Evolutionary conservation across 2,113 vertebrate genomes (phyloP), one percentile per base, ranked within the genome.

Genomic region (Sebastes schlegelii): DNA sequence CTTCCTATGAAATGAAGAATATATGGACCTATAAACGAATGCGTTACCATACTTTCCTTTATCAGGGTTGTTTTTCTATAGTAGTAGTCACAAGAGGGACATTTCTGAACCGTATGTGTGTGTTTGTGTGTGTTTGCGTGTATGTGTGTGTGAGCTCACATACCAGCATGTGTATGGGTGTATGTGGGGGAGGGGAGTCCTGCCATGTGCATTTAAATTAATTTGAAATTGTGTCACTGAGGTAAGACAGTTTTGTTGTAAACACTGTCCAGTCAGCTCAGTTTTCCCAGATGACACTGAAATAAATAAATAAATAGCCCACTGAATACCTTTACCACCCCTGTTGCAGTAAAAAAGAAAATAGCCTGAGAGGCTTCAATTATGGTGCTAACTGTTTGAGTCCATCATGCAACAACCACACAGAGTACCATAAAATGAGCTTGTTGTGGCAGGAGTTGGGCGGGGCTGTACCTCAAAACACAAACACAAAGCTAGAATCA

Each of bases 381-480:
- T 80, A 88, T 91, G 94, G 94, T 95, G 94, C 95, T 95, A 95
- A 85, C 70, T 83, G 85, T 87, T 58, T 57, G 74, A 87, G 75
- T 83, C 82, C 84, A 79, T 85, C 83, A 79, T 51, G 63, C 64
- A 62, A 86, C 79, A 76, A 88, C 89, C 82, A 75, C 74, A 79
- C 77, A 26, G 84, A 55, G 78, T 76, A 84, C 76, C 89, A 79
- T 92, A 76, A 82, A 77, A 88, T 58, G 79, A 73, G 79, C 85
- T 87, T 75, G 75, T 88, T 81, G 89, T 91, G 82, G 88, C 79
- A 87, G 79, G 80, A 81, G 79, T 9, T 11, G 80, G 80, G 61
- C 61, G 72, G 83, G 91, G 89, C 91, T 94, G 90, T 86, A 95
- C 90, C 89, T 92, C 90, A 93, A 86, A 52, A 92, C 70, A 86